A percentile compares a stretch with the other conserved stretches of the same genome.
phyloP scores from a whole-genome alignment of 2,888 invertebrate species.

The Athrips mouffetella region DNA sequence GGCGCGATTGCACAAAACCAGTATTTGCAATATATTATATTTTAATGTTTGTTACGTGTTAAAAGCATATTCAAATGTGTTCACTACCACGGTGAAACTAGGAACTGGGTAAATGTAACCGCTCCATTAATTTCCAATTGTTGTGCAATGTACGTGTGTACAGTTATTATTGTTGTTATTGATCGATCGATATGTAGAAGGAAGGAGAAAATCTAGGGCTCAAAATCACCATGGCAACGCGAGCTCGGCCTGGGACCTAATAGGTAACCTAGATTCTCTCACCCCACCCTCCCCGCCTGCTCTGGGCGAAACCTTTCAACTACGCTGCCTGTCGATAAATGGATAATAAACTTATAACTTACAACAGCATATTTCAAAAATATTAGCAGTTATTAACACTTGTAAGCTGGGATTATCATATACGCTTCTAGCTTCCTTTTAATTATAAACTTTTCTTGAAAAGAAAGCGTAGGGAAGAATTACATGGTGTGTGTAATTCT shows the following conservation, averaged over 20 bases:
- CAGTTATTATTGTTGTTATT: background rate
- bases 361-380: background rate
- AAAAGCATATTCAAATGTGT: slow-evolving; percentile 42
- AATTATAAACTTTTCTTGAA: too few species aligned
- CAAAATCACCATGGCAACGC: slow-evolving; percentile 29
- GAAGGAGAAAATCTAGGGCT: slow-evolving; percentile 20
- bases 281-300: slow-evolving; percentile 29
- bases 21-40: slow-evolving; percentile 38
- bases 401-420: too few species aligned
- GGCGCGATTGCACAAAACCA: slow-evolving; percentile 51
- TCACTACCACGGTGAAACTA: slow-evolving; percentile 19
- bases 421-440: too few species aligned
- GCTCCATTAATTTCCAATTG: background rate
- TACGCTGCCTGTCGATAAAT: slow-evolving; percentile 25
- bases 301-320: slow-evolving; percentile 29
- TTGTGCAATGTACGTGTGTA: background rate
- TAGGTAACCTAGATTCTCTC: slow-evolving; percentile 33
- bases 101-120: background rate
- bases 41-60: slow-evolving; percentile 47
- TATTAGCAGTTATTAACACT: background rate
- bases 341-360: slow-evolving; percentile 3
- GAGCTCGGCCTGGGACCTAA: slow-evolving; percentile 25
- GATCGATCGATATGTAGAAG: slow-evolving; percentile 3
- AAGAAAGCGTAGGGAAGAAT: too few species aligned
- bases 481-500: background rate